A percentile compares a stretch with the other conserved stretches of the same genome.
Evolutionary conservation across 2,797 vertebrate species (phyloP).

Genomic region (Pangasius macronema): DNA sequence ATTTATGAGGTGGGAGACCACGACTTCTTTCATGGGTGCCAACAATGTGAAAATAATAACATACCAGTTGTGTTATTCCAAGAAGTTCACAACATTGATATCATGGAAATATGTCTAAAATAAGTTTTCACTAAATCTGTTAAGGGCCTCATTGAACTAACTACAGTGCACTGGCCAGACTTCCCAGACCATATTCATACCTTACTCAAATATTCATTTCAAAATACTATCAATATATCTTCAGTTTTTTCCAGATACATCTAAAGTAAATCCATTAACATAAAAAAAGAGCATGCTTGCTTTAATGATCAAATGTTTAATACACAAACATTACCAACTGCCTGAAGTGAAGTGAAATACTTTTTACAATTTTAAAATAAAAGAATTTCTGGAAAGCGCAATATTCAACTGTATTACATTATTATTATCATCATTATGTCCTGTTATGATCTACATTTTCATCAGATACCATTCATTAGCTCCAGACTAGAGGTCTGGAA

Average conservation of each 20-base stretch:
- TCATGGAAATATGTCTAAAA: not conserved
- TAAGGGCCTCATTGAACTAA: not conserved
- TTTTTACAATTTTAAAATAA: slow-evolving; percentile 1
- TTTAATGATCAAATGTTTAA: not conserved
- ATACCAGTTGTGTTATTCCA: not conserved
- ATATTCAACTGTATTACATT: not conserved
- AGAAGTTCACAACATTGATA: slow-evolving; percentile 2
- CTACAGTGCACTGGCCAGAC: not conserved
- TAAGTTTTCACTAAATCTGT: not conserved
- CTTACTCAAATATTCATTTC: not conserved
- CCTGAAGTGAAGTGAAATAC: not conserved
- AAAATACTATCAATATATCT: not conserved
- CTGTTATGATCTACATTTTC: not conserved
- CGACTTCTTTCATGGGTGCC: not conserved
- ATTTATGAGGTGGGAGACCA: slow-evolving; percentile 7
- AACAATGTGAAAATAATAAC: slow-evolving; percentile 3
- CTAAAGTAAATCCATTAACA: not conserved
- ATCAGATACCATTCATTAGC: too few species aligned
- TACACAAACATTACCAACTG: not conserved
- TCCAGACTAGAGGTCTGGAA: not conserved
- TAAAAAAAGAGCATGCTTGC: not conserved
- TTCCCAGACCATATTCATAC: too few species aligned
- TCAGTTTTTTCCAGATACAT: not conserved
- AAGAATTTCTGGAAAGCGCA: not conserved
- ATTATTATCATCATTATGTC: not conserved